Conservation (phyloP, 2,888 invertebrate genomes). For the Leptinotarsa juncta region DNA sequence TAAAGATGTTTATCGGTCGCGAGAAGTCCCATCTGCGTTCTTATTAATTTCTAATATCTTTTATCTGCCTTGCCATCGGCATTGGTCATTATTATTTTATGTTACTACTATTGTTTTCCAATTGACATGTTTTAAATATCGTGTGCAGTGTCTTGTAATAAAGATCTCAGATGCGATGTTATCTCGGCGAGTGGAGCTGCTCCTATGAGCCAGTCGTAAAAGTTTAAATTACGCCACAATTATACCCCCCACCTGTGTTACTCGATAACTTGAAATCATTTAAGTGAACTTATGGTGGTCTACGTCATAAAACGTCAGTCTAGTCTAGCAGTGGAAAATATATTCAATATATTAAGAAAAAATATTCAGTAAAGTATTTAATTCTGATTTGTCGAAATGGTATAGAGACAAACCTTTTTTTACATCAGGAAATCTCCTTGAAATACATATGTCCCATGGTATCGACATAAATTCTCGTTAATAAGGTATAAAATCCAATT, state of each 20-base stretch:
- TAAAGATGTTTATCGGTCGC: slow-evolving; percentile 57
- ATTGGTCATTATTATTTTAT: slow-evolving; percentile 50
- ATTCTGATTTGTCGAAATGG: no score
- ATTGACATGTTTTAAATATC: slow-evolving; percentile 44
- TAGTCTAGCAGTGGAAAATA: no score
- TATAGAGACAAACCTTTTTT: no score
- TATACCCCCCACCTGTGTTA: not conserved
- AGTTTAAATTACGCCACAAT: slow-evolving; percentile 8
- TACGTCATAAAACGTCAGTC: no score
- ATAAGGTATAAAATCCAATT: slow-evolving; percentile 3
- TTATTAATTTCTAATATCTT: slow-evolving; percentile 64
- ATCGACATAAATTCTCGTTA: not conserved
- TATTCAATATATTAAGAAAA: no score
- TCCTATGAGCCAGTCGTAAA: not conserved
- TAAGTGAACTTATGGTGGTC: no score
- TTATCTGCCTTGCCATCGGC: slow-evolving; percentile 57
- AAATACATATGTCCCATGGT: not conserved
- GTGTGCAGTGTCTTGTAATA: not conserved
- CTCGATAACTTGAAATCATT: no score
- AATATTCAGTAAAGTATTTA: no score
- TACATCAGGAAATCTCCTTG: no score
- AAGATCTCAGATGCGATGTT: slow-evolving; percentile 6
- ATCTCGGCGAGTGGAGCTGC: not conserved
- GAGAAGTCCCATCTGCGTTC: slow-evolving; percentile 62
- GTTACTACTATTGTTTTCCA: slow-evolving; percentile 55